Evolutionary conservation across 2,888 invertebrate genomes (phyloP), one percentile per base, ranked within the genome.

Genomic region (Dynastes grantii): DNA sequence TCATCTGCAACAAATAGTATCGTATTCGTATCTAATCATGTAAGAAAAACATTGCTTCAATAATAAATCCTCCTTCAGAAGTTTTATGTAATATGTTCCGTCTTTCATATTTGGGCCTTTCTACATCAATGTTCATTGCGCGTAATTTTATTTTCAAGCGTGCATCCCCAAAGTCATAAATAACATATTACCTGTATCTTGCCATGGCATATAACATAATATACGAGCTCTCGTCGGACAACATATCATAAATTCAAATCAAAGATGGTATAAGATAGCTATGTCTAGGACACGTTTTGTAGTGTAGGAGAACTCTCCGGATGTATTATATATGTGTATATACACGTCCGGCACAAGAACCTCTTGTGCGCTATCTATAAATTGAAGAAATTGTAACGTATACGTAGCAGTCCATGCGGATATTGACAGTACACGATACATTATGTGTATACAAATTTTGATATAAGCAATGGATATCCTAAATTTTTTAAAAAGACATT

Each of bases 211-310:
- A 55, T 73, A 45, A 40, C 37, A 40, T 58, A 73, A 73, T 58
- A 73, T 73, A 73, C 58, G 37, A 45, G 58, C 40, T 58, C 73
- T 78, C 65, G 71, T 78, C 73, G 71, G 78, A 71, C 78, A 71
- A 63, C 63, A 37, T 78, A 78, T 73, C 78, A 78, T 78, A 78
- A 78, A 78, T 78, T 78, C 78, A 64, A 78, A 78, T 78, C 78
- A 78, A 73, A 78, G 64, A 65, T 71, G 49, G 53, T 73, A 78
- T 73, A 78, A 78, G 73, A 73, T 73, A 63, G 63, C 53, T 73
- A 67, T 32, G 64, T 76, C 76, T 49, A 70, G 70, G 70, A 70
- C 53, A 29, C 53, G 53, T 70, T 70, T 70, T 53, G 53, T 70
- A 27, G 6, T n/a, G 32, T 64, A 58, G 55, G 55, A 58, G 55